Base-by-base conservation (phyloP, 2,888 invertebrate genomes). In the Tetrapedia diversipes region DNA sequence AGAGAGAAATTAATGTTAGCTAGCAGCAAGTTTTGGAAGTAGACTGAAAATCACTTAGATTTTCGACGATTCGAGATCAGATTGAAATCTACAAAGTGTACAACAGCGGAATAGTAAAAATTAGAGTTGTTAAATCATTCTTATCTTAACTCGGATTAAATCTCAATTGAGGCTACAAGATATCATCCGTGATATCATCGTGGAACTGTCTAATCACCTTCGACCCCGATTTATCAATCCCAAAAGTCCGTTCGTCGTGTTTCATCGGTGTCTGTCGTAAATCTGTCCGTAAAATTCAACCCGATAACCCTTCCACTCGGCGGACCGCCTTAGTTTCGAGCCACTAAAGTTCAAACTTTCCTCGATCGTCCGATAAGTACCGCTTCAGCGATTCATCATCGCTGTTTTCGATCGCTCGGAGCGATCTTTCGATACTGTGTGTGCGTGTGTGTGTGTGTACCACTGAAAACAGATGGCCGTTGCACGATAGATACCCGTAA, bases 321-420 rank as follows among this genome's bases (percentile, higher is more conserved):
- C 47, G 49, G 32, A 27, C 16, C 34, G n/a, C 19, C n/a, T 41
- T 22, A 14, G 27, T 27, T 27, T 2, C 10, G 10, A 37, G n/a
- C 65, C 37, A n/a, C n/a, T 45, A 45, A 72, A 53, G 37, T 59
- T 66, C 66, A 47, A 47, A 59, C 41, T 72, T 59, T 53, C 51
- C 59, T 37, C 59, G 71, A 59, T 37, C 43, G n/a, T 51, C 22
- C 43, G 66, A 66, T 66, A 60, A 60, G 45, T 22, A 27, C 7
- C 37, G 19, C 22, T 24, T 19, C 34, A 11, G 22, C 60, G 54
- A 73, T 73, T 72, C 72, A 61, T 73, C 73, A 49, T 68, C 68
- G 68, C 24, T 11, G 29, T 53, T 53, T n/a, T 45, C 51, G 57
- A 59, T 65, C 49, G 39, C 43, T 45, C 4, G 10, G 24, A 32